A percentile compares a stretch with the other conserved stretches of the same genome.
These are phyloP conservation scores for Tryphoninae sp. DNA, from an alignment of 2,888 invertebrate species.

Conservation along the genomic window DNA sequence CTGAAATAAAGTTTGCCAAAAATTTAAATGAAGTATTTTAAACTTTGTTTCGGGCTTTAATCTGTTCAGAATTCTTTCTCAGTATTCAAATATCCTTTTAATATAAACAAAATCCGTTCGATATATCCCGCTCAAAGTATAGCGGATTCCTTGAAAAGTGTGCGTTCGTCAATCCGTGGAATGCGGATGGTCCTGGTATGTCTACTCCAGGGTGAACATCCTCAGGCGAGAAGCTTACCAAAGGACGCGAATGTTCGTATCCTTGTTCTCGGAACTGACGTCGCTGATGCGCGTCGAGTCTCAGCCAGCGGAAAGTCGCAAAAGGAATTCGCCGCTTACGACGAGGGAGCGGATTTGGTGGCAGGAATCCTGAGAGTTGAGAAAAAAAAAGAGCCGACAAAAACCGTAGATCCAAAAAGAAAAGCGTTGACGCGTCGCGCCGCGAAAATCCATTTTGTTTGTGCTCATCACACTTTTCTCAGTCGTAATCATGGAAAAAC, in stretches of 20 bases:
- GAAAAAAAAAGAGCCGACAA: not conserved
- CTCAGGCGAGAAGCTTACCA: constrained; percentile 19
- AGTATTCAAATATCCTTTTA: not conserved
- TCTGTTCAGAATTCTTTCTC: too few species aligned
- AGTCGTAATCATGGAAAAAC: too few species aligned
- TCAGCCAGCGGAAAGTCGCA: constrained; percentile 35
- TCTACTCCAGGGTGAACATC: constrained; percentile 1
- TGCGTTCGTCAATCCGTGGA: constrained; percentile 27
- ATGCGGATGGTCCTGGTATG: constrained; percentile 29
- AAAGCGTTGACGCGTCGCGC: not conserved
- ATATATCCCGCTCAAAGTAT: constrained; percentile 10
- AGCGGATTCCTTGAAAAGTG: constrained; percentile 12
- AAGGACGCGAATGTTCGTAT: constrained; percentile 41
- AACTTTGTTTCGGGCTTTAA: too few species aligned
- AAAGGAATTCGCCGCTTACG: constrained; percentile 24
- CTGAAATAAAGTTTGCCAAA: too few species aligned
- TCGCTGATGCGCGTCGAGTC: constrained; percentile 21
- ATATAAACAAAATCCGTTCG: not conserved
- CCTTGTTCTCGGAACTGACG: constrained; percentile 29
- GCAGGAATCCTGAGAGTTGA: not conserved
- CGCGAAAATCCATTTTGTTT: not conserved
- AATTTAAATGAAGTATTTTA: too few species aligned
- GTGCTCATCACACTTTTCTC: not conserved
- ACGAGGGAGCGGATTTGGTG: constrained; percentile 1
- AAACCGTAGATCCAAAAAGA: not conserved